Base-by-base conservation (phyloP, 2,888 invertebrate genomes). In the Cephus sareptanus region DNA sequence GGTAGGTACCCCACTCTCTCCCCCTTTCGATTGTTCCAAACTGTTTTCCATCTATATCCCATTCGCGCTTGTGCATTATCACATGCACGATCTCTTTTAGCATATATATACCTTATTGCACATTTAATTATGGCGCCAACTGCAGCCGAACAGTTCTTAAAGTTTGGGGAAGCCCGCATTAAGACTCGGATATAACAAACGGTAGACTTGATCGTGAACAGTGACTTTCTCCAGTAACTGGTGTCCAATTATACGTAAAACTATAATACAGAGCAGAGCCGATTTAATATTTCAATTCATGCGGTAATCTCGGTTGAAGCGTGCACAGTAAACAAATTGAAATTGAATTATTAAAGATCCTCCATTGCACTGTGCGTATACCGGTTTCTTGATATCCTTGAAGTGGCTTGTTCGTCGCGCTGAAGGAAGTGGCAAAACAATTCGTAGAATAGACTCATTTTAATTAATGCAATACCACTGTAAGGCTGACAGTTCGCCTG, bases 1-100 rank as follows among this genome's bases (percentile, higher is more conserved):
- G 76, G 71, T 71, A 76, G 34, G 76, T 76, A 71, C 69, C 40
- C 40, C 76, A 70, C 35, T 69, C 11, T 71, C 1, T 34, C 30
- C 30, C 4, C 11, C 31, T n/a, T 76, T 13, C 9, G 12, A 31
- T 56, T 56, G 56, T 56, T 56, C 9, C 56, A 56, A 56, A 56
- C 56, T 56, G 56, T 23, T 23, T 40, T 23, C 56, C 56, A 15
- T 23, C 56, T 56, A 23, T 56, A 56, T 56, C 56, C 2, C 56
- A 56, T 23, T 56, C 23, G 56, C 2, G 56, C 56, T 56, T 9
- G 56, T 56, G 56, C 23, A 56, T 56, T 23, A 56, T 56, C 23
- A 56, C 56, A 56, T 23, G 23, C 56, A 56, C 56, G 56, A 56
- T 23, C 56, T 23, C 56, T 56, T 6, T 40, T 56, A 56, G 23